Base-by-base conservation (phyloP, 1,140 invertebrate species). In the Calephelis nemesis region DNA sequence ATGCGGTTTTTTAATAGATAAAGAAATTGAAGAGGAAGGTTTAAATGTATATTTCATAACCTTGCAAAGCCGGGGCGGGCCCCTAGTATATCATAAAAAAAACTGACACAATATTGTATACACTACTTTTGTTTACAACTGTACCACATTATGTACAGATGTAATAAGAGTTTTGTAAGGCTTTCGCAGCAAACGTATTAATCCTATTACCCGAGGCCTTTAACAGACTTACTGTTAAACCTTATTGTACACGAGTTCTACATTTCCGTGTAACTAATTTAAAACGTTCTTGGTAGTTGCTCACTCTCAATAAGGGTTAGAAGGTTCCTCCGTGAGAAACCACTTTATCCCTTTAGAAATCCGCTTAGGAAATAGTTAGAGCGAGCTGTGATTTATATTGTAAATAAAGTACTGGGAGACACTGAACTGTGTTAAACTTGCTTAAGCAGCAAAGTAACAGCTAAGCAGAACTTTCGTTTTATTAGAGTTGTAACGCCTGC, bases 311-410 rank as follows among this genome's bases (percentile, higher is more conserved):
- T 58, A 39, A 39, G 54, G 54, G 54, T 58, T 58, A 58, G 19
- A 58, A 58, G 15, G 15, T 19, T 58, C 54, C 30, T 58, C 12
- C 54, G 15, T 58, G 11, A 19, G 30, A 58, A 58, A 58, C 54
- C 54, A 58, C 54, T 58, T 58, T 58, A 58, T 58, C 54, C 19
- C 39, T 58, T 58, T 30, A 58, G 54, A 58, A 58, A 58, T 39
- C 54, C 54, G 54, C 54, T 58, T 58, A 58, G 54, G 11, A 58
- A 58, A 58, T 58, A 58, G 54, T 58, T 58, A 9, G 10, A 39
- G 54, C 30, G 11, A 58, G 54, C 11, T n/a, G 54, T 58, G 54
- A 58, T 58, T 58, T 58, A 39, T 58, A 58, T 58, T 39, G 54
- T 58, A 58, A 58, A 40, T 30, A 58, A 39, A 7, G 54, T 58